Evolutionary conservation across 64 coral and sea anemone species (phyloP).

Genomic region (Dendrophyllia cribrosa): DNA sequence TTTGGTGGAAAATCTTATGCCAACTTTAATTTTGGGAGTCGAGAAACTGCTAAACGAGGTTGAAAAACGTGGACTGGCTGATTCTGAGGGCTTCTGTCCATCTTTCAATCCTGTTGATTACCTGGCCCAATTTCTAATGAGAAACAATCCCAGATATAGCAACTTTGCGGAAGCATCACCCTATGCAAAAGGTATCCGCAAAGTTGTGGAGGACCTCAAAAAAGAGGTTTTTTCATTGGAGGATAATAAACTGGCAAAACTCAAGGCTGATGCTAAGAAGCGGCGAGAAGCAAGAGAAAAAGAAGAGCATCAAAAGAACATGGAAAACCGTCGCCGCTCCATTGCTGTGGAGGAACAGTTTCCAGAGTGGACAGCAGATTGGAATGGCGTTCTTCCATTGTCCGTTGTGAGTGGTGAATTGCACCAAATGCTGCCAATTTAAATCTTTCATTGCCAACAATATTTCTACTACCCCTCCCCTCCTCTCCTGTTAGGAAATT

Average conservation of each 20-base stretch:
- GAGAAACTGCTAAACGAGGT: conserved; percentile 95
- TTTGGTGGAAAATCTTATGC: conserved; percentile 91
- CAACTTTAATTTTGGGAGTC: conserved; percentile 92
- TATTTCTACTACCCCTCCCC: too few species aligned
- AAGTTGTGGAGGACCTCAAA: conserved; percentile 92
- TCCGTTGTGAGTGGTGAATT: conserved; percentile 69
- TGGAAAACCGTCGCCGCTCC: conserved; percentile 74
- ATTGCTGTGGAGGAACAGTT: conserved; percentile 92
- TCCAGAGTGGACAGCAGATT: conserved; percentile 87
- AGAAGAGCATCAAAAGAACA: conserved; percentile 66
- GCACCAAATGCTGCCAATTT: too few species aligned
- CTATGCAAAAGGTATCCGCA: conserved; percentile 90
- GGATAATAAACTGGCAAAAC: conserved; percentile 86
- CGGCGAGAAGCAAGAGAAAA: conserved; percentile 74
- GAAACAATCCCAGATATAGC: conserved; percentile 96
- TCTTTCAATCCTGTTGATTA: conserved; percentile 98
- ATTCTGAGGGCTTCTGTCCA: conserved; percentile 82
- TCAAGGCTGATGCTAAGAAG: conserved; percentile 82
- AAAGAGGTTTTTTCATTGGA: conserved; percentile 89
- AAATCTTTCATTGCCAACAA: too few species aligned
- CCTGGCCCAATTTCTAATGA: conserved; percentile 94
- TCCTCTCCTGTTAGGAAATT: too few species aligned
- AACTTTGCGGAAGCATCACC: conserved; percentile 96
- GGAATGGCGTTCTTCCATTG: conserved; percentile 86
- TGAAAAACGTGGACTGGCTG: conserved; percentile 74